phyloP scores from a whole-genome alignment of 2,888 invertebrate genomes.

The Omphaloscelis lunosa region DNA sequence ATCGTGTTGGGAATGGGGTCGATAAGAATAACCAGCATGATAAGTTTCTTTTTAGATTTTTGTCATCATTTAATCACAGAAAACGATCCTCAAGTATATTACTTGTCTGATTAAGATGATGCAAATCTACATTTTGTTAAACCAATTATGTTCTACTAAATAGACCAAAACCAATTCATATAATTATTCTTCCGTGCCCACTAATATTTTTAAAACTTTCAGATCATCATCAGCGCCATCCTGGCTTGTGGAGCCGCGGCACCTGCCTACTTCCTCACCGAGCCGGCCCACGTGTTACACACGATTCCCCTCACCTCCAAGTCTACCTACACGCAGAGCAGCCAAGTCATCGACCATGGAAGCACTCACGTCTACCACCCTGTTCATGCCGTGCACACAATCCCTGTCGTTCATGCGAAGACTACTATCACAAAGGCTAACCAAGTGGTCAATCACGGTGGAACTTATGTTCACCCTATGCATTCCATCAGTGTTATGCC shows the following conservation, averaged over 20 bases:
- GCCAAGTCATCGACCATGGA: conserved; percentile 78
- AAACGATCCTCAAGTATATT: background rate
- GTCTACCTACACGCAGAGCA: conserved; percentile 76
- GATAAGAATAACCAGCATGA: background rate
- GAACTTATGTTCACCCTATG: conserved; percentile 72
- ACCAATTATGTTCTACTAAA: background rate
- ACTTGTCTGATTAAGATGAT: background rate
- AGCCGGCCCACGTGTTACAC: conserved; percentile 72
- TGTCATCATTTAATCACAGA: background rate
- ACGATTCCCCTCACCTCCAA: conserved; percentile 71
- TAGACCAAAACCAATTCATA: background rate
- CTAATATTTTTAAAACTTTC: conserved; percentile 8
- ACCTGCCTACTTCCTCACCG: conserved; percentile 72
- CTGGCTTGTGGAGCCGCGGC: conserved; percentile 77
- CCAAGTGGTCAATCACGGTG: conserved; percentile 80
- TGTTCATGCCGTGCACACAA: conserved; percentile 54
- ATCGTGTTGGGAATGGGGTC: conserved; percentile 29
- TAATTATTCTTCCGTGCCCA: background rate
- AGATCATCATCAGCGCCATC: conserved; percentile 72
- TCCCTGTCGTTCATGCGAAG: conserved; percentile 70
- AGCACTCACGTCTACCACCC: conserved; percentile 75
- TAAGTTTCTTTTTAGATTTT: background rate
- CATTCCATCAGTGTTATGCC: conserved; percentile 69
- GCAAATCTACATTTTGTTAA: background rate
- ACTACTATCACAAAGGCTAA: conserved; percentile 79